Percentiles rank a stretch among this genome's conserved stretches.
Evolutionary conservation across 2,797 vertebrate genomes (phyloP).

Genomic region (Avahi laniger): DNA sequence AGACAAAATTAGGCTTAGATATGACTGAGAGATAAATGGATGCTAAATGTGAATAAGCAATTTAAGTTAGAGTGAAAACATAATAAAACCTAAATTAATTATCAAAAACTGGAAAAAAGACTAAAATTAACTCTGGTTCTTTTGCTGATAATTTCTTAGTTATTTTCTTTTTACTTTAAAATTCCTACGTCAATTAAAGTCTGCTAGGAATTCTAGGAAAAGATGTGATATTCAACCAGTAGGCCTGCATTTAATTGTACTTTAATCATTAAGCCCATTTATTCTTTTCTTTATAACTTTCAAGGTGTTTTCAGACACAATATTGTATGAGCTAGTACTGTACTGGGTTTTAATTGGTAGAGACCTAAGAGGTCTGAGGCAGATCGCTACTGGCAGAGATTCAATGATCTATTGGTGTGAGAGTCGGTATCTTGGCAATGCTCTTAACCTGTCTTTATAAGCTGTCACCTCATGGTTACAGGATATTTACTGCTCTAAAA

Average conservation of each 20-base stretch:
- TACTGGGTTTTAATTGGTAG: not conserved
- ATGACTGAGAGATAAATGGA: not conserved
- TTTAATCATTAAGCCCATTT: not conserved
- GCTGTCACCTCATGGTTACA: not conserved
- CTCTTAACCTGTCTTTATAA: not conserved
- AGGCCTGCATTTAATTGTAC: not conserved
- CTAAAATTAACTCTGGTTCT: not conserved
- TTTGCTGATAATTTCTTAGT: not conserved
- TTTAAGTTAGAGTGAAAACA: not conserved
- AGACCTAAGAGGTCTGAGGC: not conserved
- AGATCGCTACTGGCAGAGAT: not conserved
- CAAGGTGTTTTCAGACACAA: not conserved
- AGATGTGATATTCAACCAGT: not conserved
- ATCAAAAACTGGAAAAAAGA: not conserved
- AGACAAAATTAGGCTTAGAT: not conserved
- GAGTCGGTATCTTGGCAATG: not conserved
- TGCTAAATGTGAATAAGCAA: not conserved
- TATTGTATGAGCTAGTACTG: not conserved
- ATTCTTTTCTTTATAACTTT: not conserved
- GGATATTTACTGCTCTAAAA: not conserved
- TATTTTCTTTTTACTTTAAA: not conserved
- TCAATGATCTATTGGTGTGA: not conserved
- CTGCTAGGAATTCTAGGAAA: not conserved
- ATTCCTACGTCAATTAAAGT: not conserved
- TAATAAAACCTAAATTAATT: conserved; percentile 1